Base-by-base conservation (phyloP, 2,113 vertebrate genomes). In the Passer domesticus region DNA sequence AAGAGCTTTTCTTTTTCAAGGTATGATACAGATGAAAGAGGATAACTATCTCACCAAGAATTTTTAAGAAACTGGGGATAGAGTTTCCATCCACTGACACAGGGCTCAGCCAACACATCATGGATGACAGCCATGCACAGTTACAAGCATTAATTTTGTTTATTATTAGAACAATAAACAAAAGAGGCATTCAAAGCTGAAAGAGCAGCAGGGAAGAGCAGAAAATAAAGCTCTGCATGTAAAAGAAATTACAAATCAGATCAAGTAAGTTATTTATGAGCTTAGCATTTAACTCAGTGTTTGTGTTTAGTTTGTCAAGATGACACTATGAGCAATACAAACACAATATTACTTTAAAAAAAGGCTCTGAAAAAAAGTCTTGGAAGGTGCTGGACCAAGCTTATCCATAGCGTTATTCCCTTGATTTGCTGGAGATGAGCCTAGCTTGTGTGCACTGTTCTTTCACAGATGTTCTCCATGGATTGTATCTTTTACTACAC, bases 1-100 rank as follows among this genome's bases (percentile, higher is more conserved):
- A 68, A 59, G 14, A 84, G 35, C 52, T 35, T 95, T 81, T 92
- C 17, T 93, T 91, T 93, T 92, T 49, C 50, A 92, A 99, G 98
- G 95, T 98, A 97, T 62, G 98, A 98, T 95, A 81, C 87, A 15
- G 90, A 97, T 83, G 95, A 87, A n/a, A 96, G 92, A 88, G 97
- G 98, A 47, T 95, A 90, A 85, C 81, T 98, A 64, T 96, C 95
- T 27, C 97, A 97, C 84, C 94, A 96, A 67, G 98, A 98, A 69
- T 98, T 98, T 84, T 74, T 98, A 46, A 98, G 86, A 97, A 96
- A 69, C n/a, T 97, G 67, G 94, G 96, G 13, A 86, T 96, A 19
- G 68, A 75, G 47, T 96, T 93, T 76, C 76, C 60, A 6, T 74
- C 95, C 1, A 13, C 81, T 56, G 52, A 53, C 90, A 94, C 41